Conservation (phyloP, 2,888 invertebrate species). For the Nipponacmea schrenckii region DNA sequence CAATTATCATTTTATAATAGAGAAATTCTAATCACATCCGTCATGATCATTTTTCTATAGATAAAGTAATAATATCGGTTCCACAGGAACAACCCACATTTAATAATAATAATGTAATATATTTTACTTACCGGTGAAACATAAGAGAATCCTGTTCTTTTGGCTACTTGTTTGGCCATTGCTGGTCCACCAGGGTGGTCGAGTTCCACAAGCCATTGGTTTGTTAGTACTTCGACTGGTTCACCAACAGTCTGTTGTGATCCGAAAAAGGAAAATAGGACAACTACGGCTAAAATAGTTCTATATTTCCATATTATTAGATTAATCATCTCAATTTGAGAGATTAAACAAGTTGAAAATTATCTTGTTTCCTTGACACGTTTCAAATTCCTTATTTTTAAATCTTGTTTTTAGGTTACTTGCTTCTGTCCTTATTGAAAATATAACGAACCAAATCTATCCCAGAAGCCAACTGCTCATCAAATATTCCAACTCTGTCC, state of each 20-base stretch:
- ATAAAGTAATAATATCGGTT: no score
- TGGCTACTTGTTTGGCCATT: conserved; percentile 84
- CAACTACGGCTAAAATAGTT: conserved; percentile 24
- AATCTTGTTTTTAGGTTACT: no score
- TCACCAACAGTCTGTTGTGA: conserved; percentile 11
- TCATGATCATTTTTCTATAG: no score
- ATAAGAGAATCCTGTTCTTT: conserved; percentile 91
- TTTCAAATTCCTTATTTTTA: no score
- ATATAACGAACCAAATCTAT: neutral
- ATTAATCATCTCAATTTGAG: conserved; percentile 30
- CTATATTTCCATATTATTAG: conserved; percentile 25
- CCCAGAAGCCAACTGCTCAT: conserved; percentile 1
- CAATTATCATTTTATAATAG: no score
- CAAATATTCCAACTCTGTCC: conserved; percentile 1
- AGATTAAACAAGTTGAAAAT: no score
- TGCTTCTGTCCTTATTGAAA: no score
- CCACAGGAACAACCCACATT: no score
- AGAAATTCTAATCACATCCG: no score
- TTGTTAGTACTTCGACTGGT: conserved; percentile 83
- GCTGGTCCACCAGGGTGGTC: conserved; percentile 78
- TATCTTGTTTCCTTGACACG: no score
- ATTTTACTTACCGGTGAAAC: conserved; percentile 86
- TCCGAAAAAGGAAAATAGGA: conserved; percentile 13
- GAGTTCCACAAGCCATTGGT: conserved; percentile 92
- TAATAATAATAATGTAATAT: no score